Evolutionary conservation across 2,113 vertebrate species (phyloP).

Genomic region (Istiophorus platypterus): DNA sequence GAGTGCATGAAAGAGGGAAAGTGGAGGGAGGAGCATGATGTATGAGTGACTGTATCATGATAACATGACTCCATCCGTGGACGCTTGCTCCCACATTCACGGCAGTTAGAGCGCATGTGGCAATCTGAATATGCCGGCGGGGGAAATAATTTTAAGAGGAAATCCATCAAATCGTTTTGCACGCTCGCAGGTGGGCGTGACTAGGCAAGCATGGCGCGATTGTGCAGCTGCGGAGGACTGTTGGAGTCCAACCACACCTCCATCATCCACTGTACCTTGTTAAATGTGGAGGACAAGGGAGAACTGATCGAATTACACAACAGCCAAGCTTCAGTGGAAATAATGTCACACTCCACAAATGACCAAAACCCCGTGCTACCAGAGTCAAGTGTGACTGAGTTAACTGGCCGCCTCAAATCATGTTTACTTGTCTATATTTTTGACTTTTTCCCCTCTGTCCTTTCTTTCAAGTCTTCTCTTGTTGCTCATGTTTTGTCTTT

Average conservation of each 20-base stretch:
- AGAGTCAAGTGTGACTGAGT: background rate
- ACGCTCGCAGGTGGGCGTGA: background rate
- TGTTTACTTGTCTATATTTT: background rate
- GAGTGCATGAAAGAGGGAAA: slow-evolving; percentile 11
- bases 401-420: background rate
- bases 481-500: background rate
- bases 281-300: background rate
- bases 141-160: background rate
- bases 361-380: background rate
- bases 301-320: background rate
- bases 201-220: too few species aligned
- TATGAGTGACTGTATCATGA: slow-evolving; percentile 31
- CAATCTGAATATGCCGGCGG: background rate
- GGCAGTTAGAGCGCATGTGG: background rate
- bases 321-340: background rate
- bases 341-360: background rate
- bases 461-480: background rate
- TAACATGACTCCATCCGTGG: slow-evolving; percentile 26
- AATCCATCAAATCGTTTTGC: background rate
- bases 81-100: slow-evolving; percentile 13
- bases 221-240: background rate
- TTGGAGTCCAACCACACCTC: background rate
- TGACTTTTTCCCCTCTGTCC: too few species aligned
- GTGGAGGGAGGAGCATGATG: slow-evolving; percentile 32
- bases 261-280: background rate